phyloP scores from a whole-genome alignment of 2,888 invertebrate genomes.

The Trichogramma evanescens region DNA sequence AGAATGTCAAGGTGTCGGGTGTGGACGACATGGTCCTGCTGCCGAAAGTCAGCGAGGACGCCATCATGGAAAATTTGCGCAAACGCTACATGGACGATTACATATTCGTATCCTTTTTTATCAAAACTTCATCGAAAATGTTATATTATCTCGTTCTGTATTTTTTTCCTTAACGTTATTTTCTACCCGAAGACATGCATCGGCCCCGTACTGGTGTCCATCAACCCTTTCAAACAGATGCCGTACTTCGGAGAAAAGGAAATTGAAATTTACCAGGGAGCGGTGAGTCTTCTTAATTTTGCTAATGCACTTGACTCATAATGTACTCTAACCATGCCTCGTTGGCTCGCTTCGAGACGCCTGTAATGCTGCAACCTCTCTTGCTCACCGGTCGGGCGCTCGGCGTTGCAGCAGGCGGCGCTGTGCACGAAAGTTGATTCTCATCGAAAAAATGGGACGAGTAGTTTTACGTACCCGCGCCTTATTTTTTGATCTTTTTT shows the following conservation, averaged over 20 bases:
- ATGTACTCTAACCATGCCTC: not conserved
- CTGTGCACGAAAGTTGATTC: too few relatives aligned
- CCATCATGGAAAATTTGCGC: slow-evolving; percentile 61
- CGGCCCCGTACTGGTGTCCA: slow-evolving; percentile 58
- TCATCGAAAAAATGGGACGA: too few relatives aligned
- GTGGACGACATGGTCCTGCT: slow-evolving; percentile 67
- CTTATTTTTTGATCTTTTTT: too few relatives aligned
- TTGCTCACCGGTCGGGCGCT: not conserved
- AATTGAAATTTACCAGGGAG: slow-evolving; percentile 54
- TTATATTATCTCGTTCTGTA: not conserved
- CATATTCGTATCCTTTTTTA: slow-evolving; percentile 56
- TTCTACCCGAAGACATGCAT: slow-evolving; percentile 53
- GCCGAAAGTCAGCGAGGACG: slow-evolving; percentile 55
- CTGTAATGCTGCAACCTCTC: not conserved
- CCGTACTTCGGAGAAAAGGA: slow-evolving; percentile 60
- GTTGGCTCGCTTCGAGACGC: not conserved
- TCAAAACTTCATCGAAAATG: not conserved
- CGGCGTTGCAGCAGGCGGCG: too few relatives aligned
- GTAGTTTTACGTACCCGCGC: too few relatives aligned
- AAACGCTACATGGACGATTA: slow-evolving; percentile 61
- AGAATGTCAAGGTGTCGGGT: slow-evolving; percentile 61
- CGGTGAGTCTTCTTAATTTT: slow-evolving; percentile 42
- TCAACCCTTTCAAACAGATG: slow-evolving; percentile 60
- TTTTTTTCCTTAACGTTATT: slow-evolving; percentile 33
- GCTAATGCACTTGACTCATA: too few relatives aligned